phyloP scores from a whole-genome alignment of 2,888 invertebrate species.

The Pogonocherus hispidulus region DNA sequence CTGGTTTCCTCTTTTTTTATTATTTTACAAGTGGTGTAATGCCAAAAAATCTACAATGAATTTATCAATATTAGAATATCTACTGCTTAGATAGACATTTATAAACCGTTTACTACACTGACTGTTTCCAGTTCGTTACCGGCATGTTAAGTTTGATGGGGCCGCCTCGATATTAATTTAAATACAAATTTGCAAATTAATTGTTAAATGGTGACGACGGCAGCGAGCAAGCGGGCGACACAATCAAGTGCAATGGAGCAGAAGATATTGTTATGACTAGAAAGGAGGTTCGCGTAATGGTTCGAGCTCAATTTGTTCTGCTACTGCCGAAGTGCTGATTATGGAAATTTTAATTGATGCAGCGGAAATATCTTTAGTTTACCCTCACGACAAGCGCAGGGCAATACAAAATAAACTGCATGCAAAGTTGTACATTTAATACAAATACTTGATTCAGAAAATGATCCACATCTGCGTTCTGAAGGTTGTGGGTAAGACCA shows the following conservation, averaged over 20 bases:
- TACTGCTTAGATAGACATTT: too few relatives aligned
- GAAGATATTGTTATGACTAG: conserved; percentile 57
- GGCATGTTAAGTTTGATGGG: conserved; percentile 39
- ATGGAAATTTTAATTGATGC: conserved; percentile 59
- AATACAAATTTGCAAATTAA: conserved; percentile 56
- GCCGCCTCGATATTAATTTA: conserved; percentile 46
- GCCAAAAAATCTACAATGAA: too few relatives aligned
- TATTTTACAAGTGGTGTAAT: too few relatives aligned
- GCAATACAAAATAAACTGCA: too few relatives aligned
- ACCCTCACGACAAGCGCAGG: too few relatives aligned
- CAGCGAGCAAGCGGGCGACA: conserved; percentile 49
- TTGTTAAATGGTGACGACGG: conserved; percentile 52
- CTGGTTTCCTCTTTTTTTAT: too few relatives aligned
- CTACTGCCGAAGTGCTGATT: conserved; percentile 53
- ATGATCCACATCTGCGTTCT: too few relatives aligned
- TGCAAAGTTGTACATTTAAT: too few relatives aligned
- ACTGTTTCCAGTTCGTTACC: conserved; percentile 44
- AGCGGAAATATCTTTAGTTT: background rate
- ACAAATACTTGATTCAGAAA: too few relatives aligned
- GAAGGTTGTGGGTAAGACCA: too few relatives aligned
- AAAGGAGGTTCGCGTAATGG: conserved; percentile 52
- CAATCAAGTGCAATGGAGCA: conserved; percentile 51
- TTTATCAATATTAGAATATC: too few relatives aligned
- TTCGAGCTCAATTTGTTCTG: conserved; percentile 56
- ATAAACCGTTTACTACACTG: conserved; percentile 40